Percentiles rank a stretch among this genome's conserved stretches.
Evolutionary conservation across 2,797 vertebrate species (phyloP).

Genomic region (Mycteria americana): DNA sequence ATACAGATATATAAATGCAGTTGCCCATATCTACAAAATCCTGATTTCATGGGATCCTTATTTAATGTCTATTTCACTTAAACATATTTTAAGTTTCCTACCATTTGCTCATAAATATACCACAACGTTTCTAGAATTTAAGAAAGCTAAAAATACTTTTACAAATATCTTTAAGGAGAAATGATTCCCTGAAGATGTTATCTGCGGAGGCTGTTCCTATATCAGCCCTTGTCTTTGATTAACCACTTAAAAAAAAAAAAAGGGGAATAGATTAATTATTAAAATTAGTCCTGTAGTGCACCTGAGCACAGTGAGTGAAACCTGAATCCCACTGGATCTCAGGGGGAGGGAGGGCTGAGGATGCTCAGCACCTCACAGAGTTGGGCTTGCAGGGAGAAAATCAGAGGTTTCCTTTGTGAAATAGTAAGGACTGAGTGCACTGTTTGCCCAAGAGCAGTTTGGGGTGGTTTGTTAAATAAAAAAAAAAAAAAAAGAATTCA

Average conservation of each 20-base stretch:
- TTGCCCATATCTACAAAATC: not conserved
- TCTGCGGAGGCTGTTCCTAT: not conserved
- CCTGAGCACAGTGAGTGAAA: conserved; percentile 20
- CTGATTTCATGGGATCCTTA: not conserved
- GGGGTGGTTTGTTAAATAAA: not conserved
- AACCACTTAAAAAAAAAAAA: conserved; percentile 9
- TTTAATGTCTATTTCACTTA: not conserved
- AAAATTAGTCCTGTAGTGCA: conserved; percentile 39
- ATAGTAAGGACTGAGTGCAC: not conserved
- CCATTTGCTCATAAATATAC: conserved; percentile 31
- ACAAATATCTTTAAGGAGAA: conserved; percentile 17
- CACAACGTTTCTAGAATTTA: not conserved
- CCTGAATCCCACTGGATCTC: not conserved
- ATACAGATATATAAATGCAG: not conserved
- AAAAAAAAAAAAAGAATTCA: not conserved
- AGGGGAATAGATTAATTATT: conserved; percentile 43
- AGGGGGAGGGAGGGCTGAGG: not conserved
- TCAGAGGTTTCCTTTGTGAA: not conserved
- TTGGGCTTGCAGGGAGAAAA: not conserved
- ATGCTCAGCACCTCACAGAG: not conserved
- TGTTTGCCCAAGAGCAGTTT: not conserved
- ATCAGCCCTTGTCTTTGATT: conserved; percentile 45
- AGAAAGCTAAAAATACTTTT: conserved; percentile 23
- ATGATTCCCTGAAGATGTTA: conserved; percentile 22
- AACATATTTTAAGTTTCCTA: not conserved